Evolutionary conservation across 2,113 vertebrate species (phyloP).

Genomic region (Elanus axillaris): DNA sequence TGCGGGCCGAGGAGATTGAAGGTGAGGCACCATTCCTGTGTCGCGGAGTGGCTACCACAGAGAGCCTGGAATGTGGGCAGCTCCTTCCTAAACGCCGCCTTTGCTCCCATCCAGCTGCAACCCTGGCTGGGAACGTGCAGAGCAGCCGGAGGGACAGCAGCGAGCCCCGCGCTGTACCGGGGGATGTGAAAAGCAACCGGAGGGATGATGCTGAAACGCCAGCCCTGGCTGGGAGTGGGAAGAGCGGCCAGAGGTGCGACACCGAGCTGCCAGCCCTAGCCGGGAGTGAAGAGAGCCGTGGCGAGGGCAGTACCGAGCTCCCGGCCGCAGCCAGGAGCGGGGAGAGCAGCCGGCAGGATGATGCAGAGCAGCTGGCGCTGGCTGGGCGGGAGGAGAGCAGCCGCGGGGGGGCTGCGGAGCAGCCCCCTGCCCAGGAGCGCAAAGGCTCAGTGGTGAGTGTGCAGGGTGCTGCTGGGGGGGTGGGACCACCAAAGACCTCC

Average conservation of each 20-base stretch:
- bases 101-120: conserved; percentile 49
- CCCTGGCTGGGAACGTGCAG: conserved; percentile 61
- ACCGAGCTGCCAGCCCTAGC: conserved; percentile 6
- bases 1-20: conserved; percentile 84
- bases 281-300: neutral
- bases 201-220: neutral
- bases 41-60: rapidly evolving
- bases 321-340: rapidly evolving
- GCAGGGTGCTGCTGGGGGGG: neutral
- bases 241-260: neutral
- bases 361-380: neutral
- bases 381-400: neutral
- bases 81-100: neutral
- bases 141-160: neutral
- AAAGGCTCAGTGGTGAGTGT: conserved; percentile 27
- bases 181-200: neutral
- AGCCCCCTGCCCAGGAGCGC: neutral
- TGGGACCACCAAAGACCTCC: neutral
- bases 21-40: conserved; percentile 38
- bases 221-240: neutral
- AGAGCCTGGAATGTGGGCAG: neutral
- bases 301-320: neutral
- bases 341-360: neutral
- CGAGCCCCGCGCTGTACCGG: rapidly evolving
- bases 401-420: neutral